phyloP scores from a whole-genome alignment of 2,113 vertebrate species.

The Callipepla squamata region DNA sequence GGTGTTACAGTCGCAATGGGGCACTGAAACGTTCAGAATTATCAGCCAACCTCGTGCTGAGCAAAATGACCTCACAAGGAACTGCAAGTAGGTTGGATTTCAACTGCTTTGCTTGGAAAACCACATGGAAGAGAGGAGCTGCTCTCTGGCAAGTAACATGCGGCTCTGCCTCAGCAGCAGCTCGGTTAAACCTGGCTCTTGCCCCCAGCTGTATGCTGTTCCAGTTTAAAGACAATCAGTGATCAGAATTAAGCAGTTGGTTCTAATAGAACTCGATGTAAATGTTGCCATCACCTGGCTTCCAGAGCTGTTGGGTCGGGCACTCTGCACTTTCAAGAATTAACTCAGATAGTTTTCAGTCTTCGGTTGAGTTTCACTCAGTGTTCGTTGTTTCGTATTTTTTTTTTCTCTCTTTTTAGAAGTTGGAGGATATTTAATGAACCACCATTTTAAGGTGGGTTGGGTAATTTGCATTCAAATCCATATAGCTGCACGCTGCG shows the following conservation, averaged over 20 bases:
- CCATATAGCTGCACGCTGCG: background rate
- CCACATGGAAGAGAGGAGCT: background rate
- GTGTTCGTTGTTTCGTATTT: background rate
- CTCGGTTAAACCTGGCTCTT: background rate
- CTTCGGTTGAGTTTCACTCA: constrained; percentile 21
- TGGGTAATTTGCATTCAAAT: constrained; percentile 63
- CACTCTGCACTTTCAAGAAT: background rate
- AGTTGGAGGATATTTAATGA: background rate
- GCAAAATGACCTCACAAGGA: background rate
- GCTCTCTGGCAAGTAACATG: rapidly evolving
- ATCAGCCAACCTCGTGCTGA: background rate
- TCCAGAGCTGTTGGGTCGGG: background rate
- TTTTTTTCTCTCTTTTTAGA: background rate
- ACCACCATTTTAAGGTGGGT: constrained; percentile 70
- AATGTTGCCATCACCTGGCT: background rate
- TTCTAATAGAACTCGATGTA: constrained; percentile 36
- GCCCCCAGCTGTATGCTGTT: background rate
- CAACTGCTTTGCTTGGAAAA: background rate
- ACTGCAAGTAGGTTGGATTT: background rate
- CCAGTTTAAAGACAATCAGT: background rate
- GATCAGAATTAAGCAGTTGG: background rate
- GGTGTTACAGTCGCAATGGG: background rate
- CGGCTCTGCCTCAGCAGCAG: background rate
- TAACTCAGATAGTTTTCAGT: background rate
- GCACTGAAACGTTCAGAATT: background rate